phyloP scores from a whole-genome alignment of 2,113 vertebrate genomes.

The Erpornis zantholeuca region DNA sequence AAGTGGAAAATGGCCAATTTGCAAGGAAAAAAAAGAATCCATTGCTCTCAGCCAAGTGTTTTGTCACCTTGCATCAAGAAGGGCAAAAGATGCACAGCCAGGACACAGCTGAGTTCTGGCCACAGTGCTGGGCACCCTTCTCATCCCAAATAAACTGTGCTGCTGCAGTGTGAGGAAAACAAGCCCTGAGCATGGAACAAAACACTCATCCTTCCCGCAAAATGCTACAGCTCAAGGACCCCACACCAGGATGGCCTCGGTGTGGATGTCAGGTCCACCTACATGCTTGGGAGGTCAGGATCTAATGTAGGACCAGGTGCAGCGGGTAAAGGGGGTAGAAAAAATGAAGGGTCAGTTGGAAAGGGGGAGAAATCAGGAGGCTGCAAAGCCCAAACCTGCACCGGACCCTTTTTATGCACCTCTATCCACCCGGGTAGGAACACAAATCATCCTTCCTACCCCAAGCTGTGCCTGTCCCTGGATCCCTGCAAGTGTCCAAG shows the following conservation, averaged over 20 bases:
- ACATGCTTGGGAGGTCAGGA: background rate
- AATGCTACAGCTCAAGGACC: background rate
- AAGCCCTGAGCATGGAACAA: background rate
- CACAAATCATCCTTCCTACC: background rate
- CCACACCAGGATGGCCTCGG: background rate
- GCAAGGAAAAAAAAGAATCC: rapidly evolving
- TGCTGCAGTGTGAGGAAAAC: background rate
- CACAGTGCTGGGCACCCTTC: background rate
- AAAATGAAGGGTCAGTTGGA: background rate
- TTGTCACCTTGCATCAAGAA: background rate
- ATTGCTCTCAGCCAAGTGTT: background rate
- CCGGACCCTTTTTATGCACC: background rate
- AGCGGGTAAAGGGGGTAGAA: background rate
- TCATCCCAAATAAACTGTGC: background rate
- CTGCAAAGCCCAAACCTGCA: background rate
- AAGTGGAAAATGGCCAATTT: background rate
- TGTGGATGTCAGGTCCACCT: background rate
- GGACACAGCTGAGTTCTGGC: background rate
- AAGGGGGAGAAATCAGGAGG: background rate
- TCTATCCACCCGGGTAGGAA: background rate
- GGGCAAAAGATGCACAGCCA: background rate
- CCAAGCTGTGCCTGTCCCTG: background rate
- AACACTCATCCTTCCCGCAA: background rate
- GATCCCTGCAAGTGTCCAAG: background rate
- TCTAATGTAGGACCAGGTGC: too few relatives aligned